Conservation (phyloP, 2,888 invertebrate genomes). For the Acanthosepion pharaonis region DNA sequence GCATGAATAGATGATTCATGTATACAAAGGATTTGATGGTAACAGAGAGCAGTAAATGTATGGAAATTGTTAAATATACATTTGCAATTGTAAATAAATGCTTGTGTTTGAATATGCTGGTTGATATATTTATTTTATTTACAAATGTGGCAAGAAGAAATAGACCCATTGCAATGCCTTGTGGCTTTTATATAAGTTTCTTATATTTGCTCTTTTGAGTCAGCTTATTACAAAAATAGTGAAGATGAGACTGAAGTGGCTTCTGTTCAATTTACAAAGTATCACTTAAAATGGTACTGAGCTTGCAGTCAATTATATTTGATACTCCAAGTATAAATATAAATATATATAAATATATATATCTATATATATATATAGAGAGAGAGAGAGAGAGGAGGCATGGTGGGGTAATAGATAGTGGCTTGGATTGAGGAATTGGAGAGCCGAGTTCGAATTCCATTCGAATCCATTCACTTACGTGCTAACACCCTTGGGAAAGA, state of each 20-base stretch:
- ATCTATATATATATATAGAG: no score
- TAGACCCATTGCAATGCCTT: neutral
- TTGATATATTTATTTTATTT: neutral
- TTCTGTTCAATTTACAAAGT: neutral
- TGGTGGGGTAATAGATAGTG: no score
- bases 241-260: neutral
- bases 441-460: no score
- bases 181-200: neutral
- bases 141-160: neutral
- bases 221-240: neutral
- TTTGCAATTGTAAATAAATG: neutral
- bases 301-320: no score
- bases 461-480: no score
- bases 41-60: neutral
- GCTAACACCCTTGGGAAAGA: no score
- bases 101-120: neutral
- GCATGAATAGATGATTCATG: neutral
- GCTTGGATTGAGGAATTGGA: no score
- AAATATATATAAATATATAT: no score
- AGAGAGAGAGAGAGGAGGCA: no score
- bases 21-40: neutral
- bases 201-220: neutral
- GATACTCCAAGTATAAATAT: no score
- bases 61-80: conserved; percentile 8
- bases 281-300: no score